Base-by-base conservation (phyloP, 2,888 invertebrate species). In the Atherix ibis region DNA sequence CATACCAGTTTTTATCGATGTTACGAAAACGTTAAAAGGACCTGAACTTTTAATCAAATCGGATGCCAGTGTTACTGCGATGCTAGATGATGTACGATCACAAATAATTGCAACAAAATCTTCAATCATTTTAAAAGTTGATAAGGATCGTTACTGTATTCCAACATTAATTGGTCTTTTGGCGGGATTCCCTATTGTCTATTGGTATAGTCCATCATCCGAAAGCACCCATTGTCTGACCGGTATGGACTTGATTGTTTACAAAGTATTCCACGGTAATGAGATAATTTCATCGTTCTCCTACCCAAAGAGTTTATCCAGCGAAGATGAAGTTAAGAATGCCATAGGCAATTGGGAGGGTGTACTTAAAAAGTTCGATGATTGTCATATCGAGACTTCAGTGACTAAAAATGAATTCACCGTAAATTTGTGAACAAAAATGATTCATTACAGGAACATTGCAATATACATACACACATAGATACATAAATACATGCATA, bases 141-240 rank as follows among this genome's bases (percentile, higher is more conserved):
- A 34, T 12, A 39, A 41, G 22, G 19, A 30, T 10, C 16, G 16
- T 3, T 50, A 48, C 44, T 52, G 50, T 43, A 34, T 52, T 18
- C 48, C 56, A 10, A 46, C 48, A 5, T 18, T 55, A 4, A 44
- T 50, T 37, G 57, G 57, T 2, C 27, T 50, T 6, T 36, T 56
- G 18, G 41, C 54, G 17, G 52, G 52, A 14, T 57, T 50, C 42
- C 57, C 57, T 10, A 40, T 51, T 22, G 43, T 57, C 9, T 54
- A 54, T 38, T 56, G 48, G 48, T 47, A 47, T 29, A 35, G 44
- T 31, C 32, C 37, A 17, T 31, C 27, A n/a, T 31, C 36, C 2
- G 36, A 14, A 5, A 35, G 33, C n/a, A 8, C 33, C 5, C 32
- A 36, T 39, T 42, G 36, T 18, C 31, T 40, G 16, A 29, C 33